Evolutionary conservation across 1,140 invertebrate species (phyloP).

Genomic region (Neodiprion pinetum): DNA sequence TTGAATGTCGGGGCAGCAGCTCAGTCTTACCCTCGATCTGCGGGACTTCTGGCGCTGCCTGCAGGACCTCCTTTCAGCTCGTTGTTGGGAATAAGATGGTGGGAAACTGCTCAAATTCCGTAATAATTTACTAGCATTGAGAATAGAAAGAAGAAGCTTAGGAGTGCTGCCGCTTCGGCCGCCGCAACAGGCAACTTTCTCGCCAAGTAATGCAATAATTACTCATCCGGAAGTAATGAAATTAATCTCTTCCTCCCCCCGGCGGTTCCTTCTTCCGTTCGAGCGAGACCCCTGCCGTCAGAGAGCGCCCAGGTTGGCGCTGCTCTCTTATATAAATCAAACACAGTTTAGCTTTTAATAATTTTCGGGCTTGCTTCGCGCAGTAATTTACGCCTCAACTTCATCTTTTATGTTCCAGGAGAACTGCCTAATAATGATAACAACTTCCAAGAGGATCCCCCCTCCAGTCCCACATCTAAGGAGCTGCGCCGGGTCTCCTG

Average conservation of each 20-base stretch:
- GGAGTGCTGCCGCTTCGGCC: neutral
- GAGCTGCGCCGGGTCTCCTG: neutral
- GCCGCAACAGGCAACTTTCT: conserved; percentile 35
- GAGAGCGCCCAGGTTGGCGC: conserved; percentile 32
- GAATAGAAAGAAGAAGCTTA: neutral
- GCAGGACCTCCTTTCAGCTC: neutral
- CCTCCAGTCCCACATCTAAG: neutral
- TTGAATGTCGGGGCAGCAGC: neutral
- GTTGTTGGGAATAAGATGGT: neutral
- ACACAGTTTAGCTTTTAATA: conserved; percentile 60
- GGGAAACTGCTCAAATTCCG: neutral
- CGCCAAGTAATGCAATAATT: conserved; percentile 55
- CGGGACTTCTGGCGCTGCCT: neutral
- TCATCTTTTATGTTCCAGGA: conserved; percentile 41
- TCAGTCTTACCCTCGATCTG: neutral
- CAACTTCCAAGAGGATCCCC: conserved; percentile 14
- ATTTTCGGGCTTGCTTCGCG: conserved; percentile 37
- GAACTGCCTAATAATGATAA: conserved; percentile 22
- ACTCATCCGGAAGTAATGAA: conserved; percentile 57
- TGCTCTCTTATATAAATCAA: conserved; percentile 56
- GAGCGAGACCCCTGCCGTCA: neutral
- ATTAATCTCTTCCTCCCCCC: conserved; percentile 45
- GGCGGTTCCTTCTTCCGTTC: neutral
- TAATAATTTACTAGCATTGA: conserved; percentile 2
- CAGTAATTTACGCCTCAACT: conserved; percentile 51